These are phyloP conservation scores for Syngnathus acus DNA, from an alignment of 2,797 vertebrate species.

Conservation along the genomic window DNA sequence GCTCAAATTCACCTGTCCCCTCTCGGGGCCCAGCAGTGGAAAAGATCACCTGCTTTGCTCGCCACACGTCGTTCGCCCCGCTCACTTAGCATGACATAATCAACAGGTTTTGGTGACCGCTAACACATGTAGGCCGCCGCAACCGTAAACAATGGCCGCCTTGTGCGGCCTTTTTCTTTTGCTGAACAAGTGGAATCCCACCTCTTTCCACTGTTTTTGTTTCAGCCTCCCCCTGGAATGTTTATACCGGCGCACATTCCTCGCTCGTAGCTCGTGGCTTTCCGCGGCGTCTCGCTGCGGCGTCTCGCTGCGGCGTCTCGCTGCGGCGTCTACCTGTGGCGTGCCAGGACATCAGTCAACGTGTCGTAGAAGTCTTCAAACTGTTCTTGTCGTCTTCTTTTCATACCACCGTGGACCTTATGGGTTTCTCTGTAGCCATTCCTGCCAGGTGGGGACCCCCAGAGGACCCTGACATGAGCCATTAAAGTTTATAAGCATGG, in stretches of 20 bases:
- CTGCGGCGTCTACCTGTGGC: slow-evolving; percentile 34
- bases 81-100: slow-evolving; percentile 63
- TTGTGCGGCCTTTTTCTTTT: slow-evolving; percentile 47
- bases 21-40: slow-evolving; percentile 20
- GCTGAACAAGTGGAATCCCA: slow-evolving; percentile 62
- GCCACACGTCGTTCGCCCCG: slow-evolving; percentile 42
- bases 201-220: slow-evolving; percentile 55
- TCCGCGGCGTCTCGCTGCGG: slow-evolving; percentile 36
- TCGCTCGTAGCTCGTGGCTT: slow-evolving; percentile 45
- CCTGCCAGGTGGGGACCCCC: slow-evolving; percentile 58
- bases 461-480: slow-evolving; percentile 64
- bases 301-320: slow-evolving; percentile 30
- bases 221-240: slow-evolving; percentile 59
- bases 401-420: neutral
- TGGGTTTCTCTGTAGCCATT: slow-evolving; percentile 27
- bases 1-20: slow-evolving; percentile 48
- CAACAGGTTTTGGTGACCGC: slow-evolving; percentile 36
- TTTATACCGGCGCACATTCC: slow-evolving; percentile 58
- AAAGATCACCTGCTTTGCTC: slow-evolving; percentile 46
- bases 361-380: neutral
- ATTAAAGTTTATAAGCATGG: slow-evolving; percentile 73
- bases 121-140: slow-evolving; percentile 31
- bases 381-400: neutral
- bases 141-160: slow-evolving; percentile 58
- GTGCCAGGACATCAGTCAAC: slow-evolving; percentile 24